Conservation (phyloP, 2,113 vertebrate species). For the Collichthys lucidus region DNA sequence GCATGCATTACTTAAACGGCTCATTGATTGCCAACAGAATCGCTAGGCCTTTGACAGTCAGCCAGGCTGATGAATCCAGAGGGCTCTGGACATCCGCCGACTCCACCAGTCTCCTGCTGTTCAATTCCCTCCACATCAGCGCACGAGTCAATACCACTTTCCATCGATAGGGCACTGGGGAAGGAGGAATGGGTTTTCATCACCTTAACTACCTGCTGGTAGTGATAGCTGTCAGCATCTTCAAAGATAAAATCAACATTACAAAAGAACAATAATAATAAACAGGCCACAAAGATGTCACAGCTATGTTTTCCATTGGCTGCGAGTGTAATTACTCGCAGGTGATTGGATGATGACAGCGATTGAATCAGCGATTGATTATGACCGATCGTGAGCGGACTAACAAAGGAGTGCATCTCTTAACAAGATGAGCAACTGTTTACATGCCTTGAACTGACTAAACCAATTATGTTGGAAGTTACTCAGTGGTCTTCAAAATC, state of each 20-base stretch:
- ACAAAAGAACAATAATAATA: slow-evolving; percentile 16
- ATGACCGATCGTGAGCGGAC: slow-evolving; percentile 28
- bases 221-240: slow-evolving; percentile 51
- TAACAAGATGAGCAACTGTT: slow-evolving; percentile 59
- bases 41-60: slow-evolving; percentile 64
- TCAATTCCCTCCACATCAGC: slow-evolving; percentile 65
- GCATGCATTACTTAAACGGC: slow-evolving; percentile 66
- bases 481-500: slow-evolving; percentile 15
- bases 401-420: slow-evolving; percentile 35
- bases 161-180: slow-evolving; percentile 57
- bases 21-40: slow-evolving; percentile 71
- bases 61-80: slow-evolving; percentile 65
- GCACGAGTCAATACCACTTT: slow-evolving; percentile 61
- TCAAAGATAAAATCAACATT: slow-evolving; percentile 28
- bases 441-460: slow-evolving; percentile 12
- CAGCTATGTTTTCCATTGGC: slow-evolving; percentile 22
- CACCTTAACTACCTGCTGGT: slow-evolving; percentile 45
- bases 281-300: slow-evolving; percentile 1
- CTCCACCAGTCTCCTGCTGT: slow-evolving; percentile 47
- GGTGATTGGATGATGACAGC: slow-evolving; percentile 18
- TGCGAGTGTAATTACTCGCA: slow-evolving; percentile 17
- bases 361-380: slow-evolving; percentile 56
- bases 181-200: slow-evolving; percentile 57
- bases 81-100: slow-evolving; percentile 50
- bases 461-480: slow-evolving; percentile 28